Base-by-base conservation (phyloP, 2,888 invertebrate genomes). In the Pseudanteris insignis region DNA sequence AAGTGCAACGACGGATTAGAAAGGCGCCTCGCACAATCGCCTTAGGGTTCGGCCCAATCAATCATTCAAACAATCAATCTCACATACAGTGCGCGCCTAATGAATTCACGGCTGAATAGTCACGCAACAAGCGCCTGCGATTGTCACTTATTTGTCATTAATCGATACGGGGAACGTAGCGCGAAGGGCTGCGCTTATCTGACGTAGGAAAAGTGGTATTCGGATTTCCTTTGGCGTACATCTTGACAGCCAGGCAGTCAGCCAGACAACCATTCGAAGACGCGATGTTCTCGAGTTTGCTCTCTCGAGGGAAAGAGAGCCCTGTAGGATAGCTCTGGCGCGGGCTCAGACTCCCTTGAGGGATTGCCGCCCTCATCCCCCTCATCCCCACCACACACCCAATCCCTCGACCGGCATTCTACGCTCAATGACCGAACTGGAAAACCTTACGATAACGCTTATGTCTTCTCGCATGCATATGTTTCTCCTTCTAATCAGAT, bases 341-440 rank as follows among this genome's bases (percentile, higher is more conserved):
- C 72, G 73, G 71, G 66, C 72, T 74, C 76, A 76, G 76, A 76
- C 76, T 76, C 76, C 71, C 75, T n/a, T 15, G 75, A 69, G 76
- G 74, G 60, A 48, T 51, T 59, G 40, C 44, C 54, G 10, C 44
- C 64, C 48, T 55, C 59, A 2, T 3, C 21, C 21, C 7, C 4
- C 21, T 3, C 21, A 21, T 5, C 3, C 21, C 21, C 21, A 3
- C 21, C 21, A 3, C 21, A 3, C 21, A 5, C 3, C 28, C 28
- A 5, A 7, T 2, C 43, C 15, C 55, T 44, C 59, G 50, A 48
- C 48, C 59, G 41, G 58, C 51, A 57, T 60, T 64, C 64, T 54
- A 51, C 50, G 51, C 64, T 51, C 63, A 58, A 44, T 50, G 51
- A 53, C 59, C 38, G 62, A 67, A 62, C 67, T 67, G 57, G 58